Evolutionary conservation across 2,113 vertebrate genomes (phyloP), one percentile per base, ranked within the genome.

Genomic region (Nematolebias whitei): DNA sequence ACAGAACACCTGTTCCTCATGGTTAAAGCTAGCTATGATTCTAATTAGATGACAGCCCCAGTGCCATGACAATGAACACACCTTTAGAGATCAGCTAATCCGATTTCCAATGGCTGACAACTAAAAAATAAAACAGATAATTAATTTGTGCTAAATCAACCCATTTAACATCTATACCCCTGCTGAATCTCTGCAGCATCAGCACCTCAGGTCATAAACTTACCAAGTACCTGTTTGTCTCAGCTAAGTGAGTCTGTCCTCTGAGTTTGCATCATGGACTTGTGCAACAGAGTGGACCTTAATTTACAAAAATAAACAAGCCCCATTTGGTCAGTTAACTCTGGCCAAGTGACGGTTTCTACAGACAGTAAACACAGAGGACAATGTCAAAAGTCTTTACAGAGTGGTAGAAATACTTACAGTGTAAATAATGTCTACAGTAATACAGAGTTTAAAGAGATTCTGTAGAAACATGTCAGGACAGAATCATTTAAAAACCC

Each of bases 181-280:
- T 2, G 8, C 54, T 38, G 62, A 0, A 11, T 40, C 65, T 32
- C 40, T 54, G 65, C 66, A 64, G 61, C 62, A 60, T 79, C 73
- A 73, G 68, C 61, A 63, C 68, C 62, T 59, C 43, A 15, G 60
- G 56, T 66, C 63, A 63, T 72, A 62, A 72, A 59, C 70, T 69
- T 59, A 76, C 47, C 41, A 70, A 81, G 59, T 65, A 71, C 58
- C 66, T 58, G 62, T 78, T 69, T 75, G 68, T 80, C 74, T 78
- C 71, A 66, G 60, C 59, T 75, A 75, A 78, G 60, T 72, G 63
- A 63, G 62, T 60, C 57, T 54, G 62, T 53, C 77, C 70, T 64
- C 49, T 39, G 62, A 55, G 53, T 63, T 64, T 23, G 24, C 23
- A 66, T 7, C 39, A 57, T 54, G 48, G 53, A 55, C 16, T 52